Conservation (phyloP, 1,140 invertebrate genomes). For the Penaeus vannamei region DNA sequence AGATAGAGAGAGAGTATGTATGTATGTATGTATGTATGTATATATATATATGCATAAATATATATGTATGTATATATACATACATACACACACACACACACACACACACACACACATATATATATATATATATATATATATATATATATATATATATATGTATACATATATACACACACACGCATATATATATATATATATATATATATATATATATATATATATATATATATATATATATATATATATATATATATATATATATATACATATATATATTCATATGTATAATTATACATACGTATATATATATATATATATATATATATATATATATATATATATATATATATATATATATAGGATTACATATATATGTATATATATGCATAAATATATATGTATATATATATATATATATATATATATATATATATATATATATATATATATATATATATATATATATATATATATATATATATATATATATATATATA, state of each 20-base stretch:
- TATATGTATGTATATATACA: slow-evolving; percentile 1
- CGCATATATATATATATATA: not conserved
- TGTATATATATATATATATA: too few species aligned
- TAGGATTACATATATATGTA: too few species aligned
- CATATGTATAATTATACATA: not conserved
- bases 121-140: not conserved
- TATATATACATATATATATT: not conserved
- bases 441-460: not conserved
- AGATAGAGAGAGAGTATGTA: too few species aligned
- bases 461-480: not conserved
- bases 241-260: not conserved
- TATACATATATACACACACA: not conserved
- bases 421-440: not conserved
- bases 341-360: too few species aligned
- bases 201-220: not conserved
- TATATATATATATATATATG: not conserved
- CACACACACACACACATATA: not conserved
- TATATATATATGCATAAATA: not conserved
- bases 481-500: too few species aligned
- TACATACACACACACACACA: not conserved
- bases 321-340: too few species aligned
- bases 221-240: not conserved
- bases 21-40: not conserved
- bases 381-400: too few species aligned
- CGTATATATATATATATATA: too few species aligned